A percentile compares a stretch with the other conserved stretches of the same genome.
Evolutionary conservation across 2,888 invertebrate species (phyloP).

Genomic region (Latheticus oryzae): DNA sequence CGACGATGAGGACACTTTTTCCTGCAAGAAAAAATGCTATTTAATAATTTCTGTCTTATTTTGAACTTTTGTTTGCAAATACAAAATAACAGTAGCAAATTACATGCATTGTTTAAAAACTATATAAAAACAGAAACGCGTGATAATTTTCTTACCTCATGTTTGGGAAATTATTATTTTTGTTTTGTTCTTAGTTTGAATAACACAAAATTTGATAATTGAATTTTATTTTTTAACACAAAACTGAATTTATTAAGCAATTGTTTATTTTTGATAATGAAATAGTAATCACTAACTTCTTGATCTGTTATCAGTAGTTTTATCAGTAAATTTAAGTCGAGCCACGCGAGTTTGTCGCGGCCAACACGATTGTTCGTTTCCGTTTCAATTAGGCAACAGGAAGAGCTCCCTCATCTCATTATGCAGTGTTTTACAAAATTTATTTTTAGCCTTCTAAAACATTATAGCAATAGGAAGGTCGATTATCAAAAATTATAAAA

Average conservation of each 20-base stretch:
- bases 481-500: too few relatives aligned
- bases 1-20: conserved; percentile 62
- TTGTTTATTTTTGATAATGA: conserved; percentile 20
- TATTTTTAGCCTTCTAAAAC: conserved; percentile 61
- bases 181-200: too few relatives aligned
- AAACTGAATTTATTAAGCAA: conserved; percentile 7
- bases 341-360: conserved; percentile 63
- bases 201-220: too few relatives aligned
- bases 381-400: conserved; percentile 67
- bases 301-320: conserved; percentile 55
- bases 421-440: conserved; percentile 66
- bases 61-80: too few relatives aligned
- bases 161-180: conserved; percentile 5
- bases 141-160: conserved; percentile 38
- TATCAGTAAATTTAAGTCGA: conserved; percentile 56
- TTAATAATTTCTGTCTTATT: too few relatives aligned
- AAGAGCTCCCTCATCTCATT: conserved; percentile 67
- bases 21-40: conserved; percentile 56
- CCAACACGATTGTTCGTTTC: conserved; percentile 66
- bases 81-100: too few relatives aligned
- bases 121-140: conserved; percentile 4
- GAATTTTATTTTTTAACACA: too few relatives aligned
- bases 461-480: conserved; percentile 27
- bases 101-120: too few relatives aligned
- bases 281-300: conserved; percentile 38